Evolutionary conservation across 64 coral and sea anemone species (phyloP).

Genomic region (Montipora cactus): DNA sequence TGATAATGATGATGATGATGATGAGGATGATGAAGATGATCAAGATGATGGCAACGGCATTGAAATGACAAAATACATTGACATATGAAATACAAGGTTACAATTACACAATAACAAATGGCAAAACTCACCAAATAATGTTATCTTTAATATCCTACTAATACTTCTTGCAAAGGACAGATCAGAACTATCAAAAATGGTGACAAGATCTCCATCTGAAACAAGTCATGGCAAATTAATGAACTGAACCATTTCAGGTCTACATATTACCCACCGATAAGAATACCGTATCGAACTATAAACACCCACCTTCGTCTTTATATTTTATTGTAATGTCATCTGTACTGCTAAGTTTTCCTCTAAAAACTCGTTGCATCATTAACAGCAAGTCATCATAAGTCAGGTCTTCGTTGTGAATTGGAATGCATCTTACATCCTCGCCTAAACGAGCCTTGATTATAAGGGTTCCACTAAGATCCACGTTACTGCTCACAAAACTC

Average conservation of each 20-base stretch:
- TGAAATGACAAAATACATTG: background rate
- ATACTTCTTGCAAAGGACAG: slow-evolving; percentile 88
- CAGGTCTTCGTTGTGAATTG: slow-evolving; percentile 99
- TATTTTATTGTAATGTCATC: slow-evolving; percentile 99
- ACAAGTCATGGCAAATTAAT: background rate
- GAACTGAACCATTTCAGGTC: background rate
- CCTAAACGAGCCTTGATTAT: slow-evolving; percentile 97
- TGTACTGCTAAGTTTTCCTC: slow-evolving; percentile 80
- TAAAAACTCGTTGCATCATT: slow-evolving; percentile 99
- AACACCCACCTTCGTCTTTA: slow-evolving; percentile 87
- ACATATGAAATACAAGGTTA: no score
- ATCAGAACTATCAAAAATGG: slow-evolving; percentile 98
- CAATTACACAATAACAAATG: background rate
- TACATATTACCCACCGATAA: no score
- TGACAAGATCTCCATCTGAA: slow-evolving; percentile 96
- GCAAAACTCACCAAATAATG: slow-evolving; percentile 90
- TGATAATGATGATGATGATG: background rate
- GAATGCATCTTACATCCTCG: slow-evolving; percentile 95
- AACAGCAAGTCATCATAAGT: slow-evolving; percentile 96
- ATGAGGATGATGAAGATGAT: no score
- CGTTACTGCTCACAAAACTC: slow-evolving; percentile 73
- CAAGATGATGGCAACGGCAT: background rate
- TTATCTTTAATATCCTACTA: slow-evolving; percentile 92
- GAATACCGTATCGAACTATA: background rate
- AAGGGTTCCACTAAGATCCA: slow-evolving; percentile 93